These are phyloP conservation scores for Tachysurus fulvidraco DNA, from an alignment of 2,113 vertebrate species.

Conservation along the genomic window DNA sequence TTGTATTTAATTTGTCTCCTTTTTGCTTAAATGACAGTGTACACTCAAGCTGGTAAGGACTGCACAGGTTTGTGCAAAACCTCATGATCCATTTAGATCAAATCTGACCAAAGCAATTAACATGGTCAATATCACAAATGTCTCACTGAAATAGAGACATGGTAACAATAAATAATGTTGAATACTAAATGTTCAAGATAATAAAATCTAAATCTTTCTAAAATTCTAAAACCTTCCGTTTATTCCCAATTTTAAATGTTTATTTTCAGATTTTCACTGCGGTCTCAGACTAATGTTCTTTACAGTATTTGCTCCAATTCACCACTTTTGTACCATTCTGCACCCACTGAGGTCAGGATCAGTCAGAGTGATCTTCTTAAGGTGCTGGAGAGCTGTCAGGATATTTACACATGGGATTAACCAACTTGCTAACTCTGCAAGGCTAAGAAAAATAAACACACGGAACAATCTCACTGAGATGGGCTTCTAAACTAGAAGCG, in stretches of 20 bases:
- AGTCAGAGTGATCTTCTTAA: neutral
- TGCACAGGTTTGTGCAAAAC: neutral
- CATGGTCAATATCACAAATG: neutral
- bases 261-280: neutral
- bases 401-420: constrained; percentile 22
- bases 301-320: neutral
- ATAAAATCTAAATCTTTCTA: neutral
- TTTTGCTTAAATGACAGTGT: neutral
- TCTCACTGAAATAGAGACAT: neutral
- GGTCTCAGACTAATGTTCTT: neutral
- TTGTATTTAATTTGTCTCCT: neutral
- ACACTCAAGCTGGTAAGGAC: neutral
- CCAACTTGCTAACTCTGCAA: constrained; percentile 25
- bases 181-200: neutral
- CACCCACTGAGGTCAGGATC: neutral
- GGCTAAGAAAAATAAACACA: neutral
- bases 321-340: neutral
- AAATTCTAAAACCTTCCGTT: neutral
- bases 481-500: constrained; percentile 11
- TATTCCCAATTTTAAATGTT: neutral
- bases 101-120: neutral
- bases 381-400: neutral
- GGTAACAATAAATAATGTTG: neutral
- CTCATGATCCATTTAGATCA: neutral
- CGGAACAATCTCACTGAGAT: neutral